A percentile compares a stretch with the other conserved stretches of the same genome.
Conservation (phyloP, 2,113 vertebrate genomes). For the human region GRCh38 chr4:104396001-104396500, state of each 20-base stretch:
- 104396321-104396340: constrained; percentile 81
- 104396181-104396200: constrained; percentile 64
- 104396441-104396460: constrained; percentile 46
- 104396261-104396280: constrained; percentile 77
- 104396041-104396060: neutral
- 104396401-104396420: constrained; percentile 52
- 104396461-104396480: constrained; percentile 9
- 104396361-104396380: constrained; percentile 64
- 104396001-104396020: neutral
- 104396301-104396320: constrained; percentile 82
- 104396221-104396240: constrained; percentile 61
- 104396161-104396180: constrained; percentile 45
- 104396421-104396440: neutral
- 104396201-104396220: constrained; percentile 73
- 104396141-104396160: neutral
- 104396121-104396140: constrained; percentile 47
- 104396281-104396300: constrained; percentile 81
- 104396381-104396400: constrained; percentile 35
- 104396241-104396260: constrained; percentile 81
- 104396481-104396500: constrained; percentile 3
- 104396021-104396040: neutral
- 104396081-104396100: neutral
- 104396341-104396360: constrained; percentile 80
- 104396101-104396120: neutral
- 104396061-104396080: neutral